Evolutionary conservation across 2,888 invertebrate species (phyloP), one percentile per base, ranked within the genome.

Genomic region (Megaustenia siamemsis): DNA sequence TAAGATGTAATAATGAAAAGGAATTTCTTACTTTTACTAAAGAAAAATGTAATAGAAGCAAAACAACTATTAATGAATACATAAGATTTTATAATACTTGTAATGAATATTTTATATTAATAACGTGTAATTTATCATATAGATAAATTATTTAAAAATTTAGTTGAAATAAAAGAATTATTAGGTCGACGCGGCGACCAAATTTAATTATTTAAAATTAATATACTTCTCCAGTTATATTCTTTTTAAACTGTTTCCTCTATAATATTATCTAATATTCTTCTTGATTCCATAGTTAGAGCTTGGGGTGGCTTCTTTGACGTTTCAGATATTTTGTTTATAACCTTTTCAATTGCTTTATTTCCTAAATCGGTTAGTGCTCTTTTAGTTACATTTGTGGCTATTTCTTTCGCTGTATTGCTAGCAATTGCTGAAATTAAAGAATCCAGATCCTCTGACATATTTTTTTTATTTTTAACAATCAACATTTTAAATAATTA

Each of bases 61-160:
- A 21, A 43, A n/a, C 43, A 71, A 43, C 8, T 2, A 24, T 71
- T 4, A 71, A 4, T 6, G 43, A 71, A 43, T 71, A 71, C 28
- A 43, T 45, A 71, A 21, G 71, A 43, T 71, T 43, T 43, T 71
- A 71, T 71, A 71, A 43, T 43, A n/a, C 43, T 35, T 43, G 43
- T 45, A 71, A 71, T 6, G 8, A 45, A 12, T 71, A 71, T 45
- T 1, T 3, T 1, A 49, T 49, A 32, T 12, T 73, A 49, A 0
- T 73, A 21, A 49, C 1, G 1, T 73, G 73, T 49, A 73, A 73
- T 49, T 73, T 73, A 73, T 49, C 45, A 71, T 71, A 71, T 45
- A 71, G 45, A 73, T 18, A 73, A 32, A 73, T 73, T 32, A 73
- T 49, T 18, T n/a, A 73, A 73, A 73, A 49, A 73, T 73, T 32